phyloP scores from a whole-genome alignment of 2,888 invertebrate species.

The Pammene aurita region DNA sequence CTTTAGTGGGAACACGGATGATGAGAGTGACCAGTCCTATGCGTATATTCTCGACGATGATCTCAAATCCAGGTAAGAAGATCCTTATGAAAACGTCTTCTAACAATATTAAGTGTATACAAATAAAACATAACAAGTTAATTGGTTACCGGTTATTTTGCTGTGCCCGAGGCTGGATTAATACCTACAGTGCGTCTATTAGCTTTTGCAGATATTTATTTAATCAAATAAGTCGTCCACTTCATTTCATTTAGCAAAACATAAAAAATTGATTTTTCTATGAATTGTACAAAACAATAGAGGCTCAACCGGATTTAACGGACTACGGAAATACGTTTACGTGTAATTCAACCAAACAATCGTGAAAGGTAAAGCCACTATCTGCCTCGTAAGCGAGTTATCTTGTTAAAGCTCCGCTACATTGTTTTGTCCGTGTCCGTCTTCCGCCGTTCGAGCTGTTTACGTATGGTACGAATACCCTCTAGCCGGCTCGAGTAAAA shows the following conservation, averaged over 20 bases:
- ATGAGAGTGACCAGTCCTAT: slow-evolving; percentile 71
- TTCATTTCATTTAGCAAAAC: too few species aligned
- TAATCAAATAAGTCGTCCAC: too few species aligned
- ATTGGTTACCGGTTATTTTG: too few species aligned
- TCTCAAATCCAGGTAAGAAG: slow-evolving; percentile 76
- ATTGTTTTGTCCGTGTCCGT: slow-evolving; percentile 39
- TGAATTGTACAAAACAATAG: slow-evolving; percentile 2
- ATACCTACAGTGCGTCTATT: too few species aligned
- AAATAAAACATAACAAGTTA: too few species aligned
- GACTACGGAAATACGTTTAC: slow-evolving; percentile 19
- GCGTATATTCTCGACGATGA: slow-evolving; percentile 77
- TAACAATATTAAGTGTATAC: too few species aligned
- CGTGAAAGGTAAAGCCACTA: slow-evolving; percentile 33
- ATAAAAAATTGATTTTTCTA: too few species aligned
- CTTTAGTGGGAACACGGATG: slow-evolving; percentile 67
- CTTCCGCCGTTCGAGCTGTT: slow-evolving; percentile 34
- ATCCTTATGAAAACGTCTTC: not conserved
- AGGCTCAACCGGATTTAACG: not conserved
- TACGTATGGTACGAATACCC: not conserved
- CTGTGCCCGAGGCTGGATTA: too few species aligned
- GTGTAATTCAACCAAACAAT: slow-evolving; percentile 24
- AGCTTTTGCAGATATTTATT: too few species aligned
- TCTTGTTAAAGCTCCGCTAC: slow-evolving; percentile 38
- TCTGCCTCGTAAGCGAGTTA: slow-evolving; percentile 27
- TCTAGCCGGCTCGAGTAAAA: slow-evolving; percentile 26